A percentile compares a stretch with the other conserved stretches of the same genome.
Evolutionary conservation across 2,888 invertebrate species (phyloP).

Genomic region (Tigriopus californicus): DNA sequence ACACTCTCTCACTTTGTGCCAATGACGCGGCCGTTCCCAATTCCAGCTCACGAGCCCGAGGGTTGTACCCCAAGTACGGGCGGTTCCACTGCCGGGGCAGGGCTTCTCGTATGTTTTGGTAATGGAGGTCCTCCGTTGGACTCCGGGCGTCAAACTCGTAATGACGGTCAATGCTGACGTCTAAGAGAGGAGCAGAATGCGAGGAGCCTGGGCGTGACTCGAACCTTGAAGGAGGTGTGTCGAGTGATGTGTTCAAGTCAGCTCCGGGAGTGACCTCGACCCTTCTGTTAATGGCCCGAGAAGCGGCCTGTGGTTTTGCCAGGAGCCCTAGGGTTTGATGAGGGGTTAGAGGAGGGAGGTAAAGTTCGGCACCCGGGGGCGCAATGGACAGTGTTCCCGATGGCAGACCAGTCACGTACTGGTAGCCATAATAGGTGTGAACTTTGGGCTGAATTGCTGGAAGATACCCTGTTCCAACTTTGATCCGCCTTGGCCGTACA

Average conservation of each 20-base stretch:
- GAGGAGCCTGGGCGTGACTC: constrained; percentile 21
- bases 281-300: background rate
- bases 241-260: constrained; percentile 16
- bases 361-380: background rate
- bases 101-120: constrained; percentile 18
- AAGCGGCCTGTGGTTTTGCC: constrained; percentile 4
- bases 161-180: constrained; percentile 66
- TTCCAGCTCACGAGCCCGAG: background rate
- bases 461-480: background rate
- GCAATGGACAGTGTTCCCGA: background rate
- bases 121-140: constrained; percentile 18
- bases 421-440: background rate
- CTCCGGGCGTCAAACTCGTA: constrained; percentile 77
- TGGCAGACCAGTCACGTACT: background rate
- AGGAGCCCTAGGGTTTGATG: background rate
- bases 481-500: no score
- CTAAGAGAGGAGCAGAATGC: constrained; percentile 28
- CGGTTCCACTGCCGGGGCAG: constrained; percentile 32
- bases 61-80: constrained; percentile 15
- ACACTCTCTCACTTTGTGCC: background rate
- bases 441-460: background rate
- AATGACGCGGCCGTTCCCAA: constrained; percentile 4
- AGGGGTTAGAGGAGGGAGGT: background rate
- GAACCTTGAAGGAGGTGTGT: constrained; percentile 23
- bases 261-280: background rate